Percentiles rank a stretch among this genome's conserved stretches.
These are phyloP conservation scores for Eutrigla gurnardus DNA, from an alignment of 2,797 vertebrate genomes.

Conservation along the genomic window DNA sequence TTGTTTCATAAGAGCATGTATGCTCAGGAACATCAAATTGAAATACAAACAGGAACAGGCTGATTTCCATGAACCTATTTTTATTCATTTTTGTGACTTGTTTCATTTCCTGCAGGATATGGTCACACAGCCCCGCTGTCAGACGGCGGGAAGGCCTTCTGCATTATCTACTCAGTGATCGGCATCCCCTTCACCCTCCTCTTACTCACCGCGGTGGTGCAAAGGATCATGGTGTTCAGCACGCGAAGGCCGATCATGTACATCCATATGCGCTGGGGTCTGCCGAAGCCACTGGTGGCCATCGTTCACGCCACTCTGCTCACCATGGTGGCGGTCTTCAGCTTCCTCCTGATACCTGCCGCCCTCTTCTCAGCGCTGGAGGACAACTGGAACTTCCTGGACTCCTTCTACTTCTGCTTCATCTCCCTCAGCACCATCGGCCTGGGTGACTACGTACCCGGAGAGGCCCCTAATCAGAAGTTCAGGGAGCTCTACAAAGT, in stretches of 20 bases:
- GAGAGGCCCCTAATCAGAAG: constrained; percentile 93
- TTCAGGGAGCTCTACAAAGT: constrained; percentile 97
- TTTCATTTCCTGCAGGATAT: constrained; percentile 85
- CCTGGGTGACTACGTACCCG: constrained; percentile 96
- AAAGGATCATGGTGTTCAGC: constrained; percentile 92
- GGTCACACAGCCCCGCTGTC: constrained; percentile 97
- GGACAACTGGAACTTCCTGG: constrained; percentile 97
- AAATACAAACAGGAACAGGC: constrained; percentile 4
- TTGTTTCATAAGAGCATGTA: no score
- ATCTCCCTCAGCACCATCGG: constrained; percentile 98
- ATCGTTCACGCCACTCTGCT: constrained; percentile 89
- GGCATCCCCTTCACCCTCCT: constrained; percentile 98
- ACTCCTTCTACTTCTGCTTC: constrained; percentile 99
- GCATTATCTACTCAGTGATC: constrained; percentile 95
- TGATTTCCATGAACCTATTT: not conserved
- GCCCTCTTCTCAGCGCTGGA: constrained; percentile 93
- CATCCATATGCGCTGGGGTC: constrained; percentile 92
- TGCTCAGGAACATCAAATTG: not conserved
- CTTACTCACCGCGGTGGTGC: constrained; percentile 96
- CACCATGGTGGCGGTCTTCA: constrained; percentile 86
- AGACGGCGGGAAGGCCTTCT: constrained; percentile 96
- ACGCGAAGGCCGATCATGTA: constrained; percentile 90
- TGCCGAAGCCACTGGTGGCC: constrained; percentile 92
- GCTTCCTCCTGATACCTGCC: constrained; percentile 96
- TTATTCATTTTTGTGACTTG: not conserved